Percentiles rank a stretch among this genome's conserved stretches.
These are phyloP conservation scores for Daphoenositta chrysoptera DNA, from an alignment of 2,113 vertebrate genomes.

Conservation along the genomic window DNA sequence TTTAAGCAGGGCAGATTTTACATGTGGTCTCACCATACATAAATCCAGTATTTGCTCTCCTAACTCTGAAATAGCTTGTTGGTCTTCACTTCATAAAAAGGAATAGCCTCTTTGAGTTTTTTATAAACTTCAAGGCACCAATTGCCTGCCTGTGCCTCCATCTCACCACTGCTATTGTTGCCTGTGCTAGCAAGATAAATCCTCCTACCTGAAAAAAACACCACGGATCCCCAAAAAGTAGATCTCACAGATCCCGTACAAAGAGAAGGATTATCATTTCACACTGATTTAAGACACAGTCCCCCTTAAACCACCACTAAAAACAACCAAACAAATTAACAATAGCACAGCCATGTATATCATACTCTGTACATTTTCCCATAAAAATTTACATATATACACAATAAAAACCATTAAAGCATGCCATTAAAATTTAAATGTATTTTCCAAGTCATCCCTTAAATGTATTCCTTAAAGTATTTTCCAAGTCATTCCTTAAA, in stretches of 20 bases:
- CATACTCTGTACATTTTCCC: background rate
- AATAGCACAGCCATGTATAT: background rate
- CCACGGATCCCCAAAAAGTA: background rate
- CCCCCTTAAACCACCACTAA: background rate
- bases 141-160: background rate
- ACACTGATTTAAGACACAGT: background rate
- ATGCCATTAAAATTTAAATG: background rate
- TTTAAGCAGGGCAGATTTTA: background rate
- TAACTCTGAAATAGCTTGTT: background rate
- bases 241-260: too few relatives aligned
- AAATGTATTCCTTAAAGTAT: background rate
- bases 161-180: background rate
- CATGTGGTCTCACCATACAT: background rate
- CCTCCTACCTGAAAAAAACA: background rate
- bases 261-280: background rate
- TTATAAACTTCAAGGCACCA: background rate
- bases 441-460: background rate
- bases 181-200: background rate
- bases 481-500: background rate
- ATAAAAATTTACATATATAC: background rate
- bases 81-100: background rate
- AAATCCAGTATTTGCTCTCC: background rate
- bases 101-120: background rate
- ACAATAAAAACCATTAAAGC: background rate
- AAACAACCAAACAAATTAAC: background rate